These are phyloP conservation scores for Hippocampus comes DNA, from an alignment of 2,113 vertebrate species.

Conservation along the genomic window DNA sequence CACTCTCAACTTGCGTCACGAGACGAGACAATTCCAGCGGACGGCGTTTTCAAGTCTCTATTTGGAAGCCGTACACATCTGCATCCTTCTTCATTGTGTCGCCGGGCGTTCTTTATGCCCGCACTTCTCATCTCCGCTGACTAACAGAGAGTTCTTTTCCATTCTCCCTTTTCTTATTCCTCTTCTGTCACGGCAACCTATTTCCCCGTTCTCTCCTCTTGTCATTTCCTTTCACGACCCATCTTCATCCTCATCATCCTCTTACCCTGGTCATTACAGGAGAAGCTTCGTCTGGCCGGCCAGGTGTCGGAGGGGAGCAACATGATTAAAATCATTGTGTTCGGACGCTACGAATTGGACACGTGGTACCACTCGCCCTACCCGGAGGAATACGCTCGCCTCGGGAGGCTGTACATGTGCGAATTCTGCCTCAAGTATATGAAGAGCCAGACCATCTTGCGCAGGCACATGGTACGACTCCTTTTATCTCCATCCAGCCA, in stretches of 20 bases:
- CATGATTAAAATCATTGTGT: constrained; percentile 96
- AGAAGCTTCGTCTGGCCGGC: constrained; percentile 88
- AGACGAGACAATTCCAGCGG: neutral
- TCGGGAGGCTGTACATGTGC: constrained; percentile 97
- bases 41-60: too few relatives aligned
- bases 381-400: constrained; percentile 92
- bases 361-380: constrained; percentile 99
- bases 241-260: constrained; percentile 6
- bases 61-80: neutral
- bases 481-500: too few relatives aligned
- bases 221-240: neutral
- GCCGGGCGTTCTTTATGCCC: neutral
- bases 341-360: constrained; percentile 94
- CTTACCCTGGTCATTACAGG: constrained; percentile 65
- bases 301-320: constrained; percentile 94
- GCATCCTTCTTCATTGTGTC: neutral
- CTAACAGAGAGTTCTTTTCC: constrained; percentile 24
- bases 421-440: constrained; percentile 99
- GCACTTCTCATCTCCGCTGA: constrained; percentile 8
- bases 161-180: constrained; percentile 3
- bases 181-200: constrained; percentile 4
- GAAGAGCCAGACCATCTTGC: constrained; percentile 97
- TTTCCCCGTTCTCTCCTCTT: constrained; percentile 12
- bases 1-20: too few relatives aligned
- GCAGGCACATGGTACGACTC: constrained; percentile 87